A percentile compares a stretch with the other conserved stretches of the same genome.
Evolutionary conservation across 2,113 vertebrate species (phyloP).

Genomic region (Ptilorrhoa leucosticta): DNA sequence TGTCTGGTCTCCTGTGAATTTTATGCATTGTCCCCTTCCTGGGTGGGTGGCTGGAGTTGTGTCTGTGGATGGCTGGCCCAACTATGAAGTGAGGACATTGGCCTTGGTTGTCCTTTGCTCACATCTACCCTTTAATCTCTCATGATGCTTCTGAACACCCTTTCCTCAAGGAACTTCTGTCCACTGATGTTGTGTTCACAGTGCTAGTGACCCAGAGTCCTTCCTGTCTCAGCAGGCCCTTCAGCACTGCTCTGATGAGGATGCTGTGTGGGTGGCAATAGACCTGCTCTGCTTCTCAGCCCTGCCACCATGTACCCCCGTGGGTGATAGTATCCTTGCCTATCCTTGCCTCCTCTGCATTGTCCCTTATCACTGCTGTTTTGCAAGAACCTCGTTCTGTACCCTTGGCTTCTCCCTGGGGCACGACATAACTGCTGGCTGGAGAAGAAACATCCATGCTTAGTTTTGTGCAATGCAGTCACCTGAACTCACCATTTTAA

Average conservation of each 20-base stretch:
- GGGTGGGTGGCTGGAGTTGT: neutral
- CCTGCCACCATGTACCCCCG: rapidly evolving
- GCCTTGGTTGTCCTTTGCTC: neutral
- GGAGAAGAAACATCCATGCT: neutral
- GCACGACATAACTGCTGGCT: rapidly evolving
- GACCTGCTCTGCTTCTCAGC: neutral
- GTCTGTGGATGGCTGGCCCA: neutral
- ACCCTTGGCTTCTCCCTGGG: neutral
- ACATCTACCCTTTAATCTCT: neutral
- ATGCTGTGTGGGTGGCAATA: neutral
- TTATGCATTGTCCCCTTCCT: neutral
- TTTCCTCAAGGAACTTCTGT: neutral
- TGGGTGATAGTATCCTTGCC: neutral
- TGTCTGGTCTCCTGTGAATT: neutral
- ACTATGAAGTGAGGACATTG: neutral
- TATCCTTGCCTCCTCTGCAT: neutral
- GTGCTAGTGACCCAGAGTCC: neutral
- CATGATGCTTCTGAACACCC: neutral
- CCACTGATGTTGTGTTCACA: neutral
- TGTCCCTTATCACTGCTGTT: neutral
- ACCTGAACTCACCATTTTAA: neutral
- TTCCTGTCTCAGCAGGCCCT: neutral
- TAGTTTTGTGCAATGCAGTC: neutral
- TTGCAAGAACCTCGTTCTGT: neutral
- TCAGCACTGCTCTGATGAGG: neutral